Conservation (phyloP, 2,888 invertebrate species). For the Lapara coniferarum region DNA sequence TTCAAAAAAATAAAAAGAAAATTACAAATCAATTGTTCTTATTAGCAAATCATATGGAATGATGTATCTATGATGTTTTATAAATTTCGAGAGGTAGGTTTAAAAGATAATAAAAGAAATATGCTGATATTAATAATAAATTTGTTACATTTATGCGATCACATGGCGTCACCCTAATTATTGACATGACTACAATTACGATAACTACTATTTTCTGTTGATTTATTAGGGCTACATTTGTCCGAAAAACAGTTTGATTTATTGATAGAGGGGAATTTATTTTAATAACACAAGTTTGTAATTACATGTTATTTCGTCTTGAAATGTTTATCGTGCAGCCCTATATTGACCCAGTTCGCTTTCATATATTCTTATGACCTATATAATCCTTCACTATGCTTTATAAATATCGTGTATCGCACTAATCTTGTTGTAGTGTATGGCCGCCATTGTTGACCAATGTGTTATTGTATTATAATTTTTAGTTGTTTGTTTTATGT, state of each 20-base stretch:
- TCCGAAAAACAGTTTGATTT: conserved; percentile 60
- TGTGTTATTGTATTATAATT: conserved; percentile 38
- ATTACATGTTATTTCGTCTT: conserved; percentile 49
- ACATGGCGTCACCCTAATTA: conserved; percentile 57
- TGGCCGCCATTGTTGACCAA: conserved; percentile 51
- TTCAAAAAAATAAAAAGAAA: conserved; percentile 40
- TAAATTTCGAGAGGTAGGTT: conserved; percentile 39
- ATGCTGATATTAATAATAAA: conserved; percentile 47
- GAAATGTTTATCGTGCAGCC: conserved; percentile 57
- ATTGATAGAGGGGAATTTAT: conserved; percentile 30
- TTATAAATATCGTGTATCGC: conserved; percentile 52
- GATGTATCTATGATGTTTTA: conserved; percentile 47
- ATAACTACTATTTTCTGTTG: conserved; percentile 69
- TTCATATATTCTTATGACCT: conserved; percentile 64
- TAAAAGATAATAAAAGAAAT: conserved; percentile 43
- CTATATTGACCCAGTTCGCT: conserved; percentile 70
- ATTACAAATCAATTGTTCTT: conserved; percentile 52
- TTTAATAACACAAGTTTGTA: conserved; percentile 34
- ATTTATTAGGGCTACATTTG: conserved; percentile 74
- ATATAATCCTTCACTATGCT: conserved; percentile 60
- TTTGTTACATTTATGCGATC: conserved; percentile 55
- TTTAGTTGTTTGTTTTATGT: conserved; percentile 36
- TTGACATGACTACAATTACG: conserved; percentile 65
- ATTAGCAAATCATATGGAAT: conserved; percentile 55
- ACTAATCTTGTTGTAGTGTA: conserved; percentile 58